phyloP scores from a whole-genome alignment of 2,113 vertebrate species.

The Melanerpes aurifrons region DNA sequence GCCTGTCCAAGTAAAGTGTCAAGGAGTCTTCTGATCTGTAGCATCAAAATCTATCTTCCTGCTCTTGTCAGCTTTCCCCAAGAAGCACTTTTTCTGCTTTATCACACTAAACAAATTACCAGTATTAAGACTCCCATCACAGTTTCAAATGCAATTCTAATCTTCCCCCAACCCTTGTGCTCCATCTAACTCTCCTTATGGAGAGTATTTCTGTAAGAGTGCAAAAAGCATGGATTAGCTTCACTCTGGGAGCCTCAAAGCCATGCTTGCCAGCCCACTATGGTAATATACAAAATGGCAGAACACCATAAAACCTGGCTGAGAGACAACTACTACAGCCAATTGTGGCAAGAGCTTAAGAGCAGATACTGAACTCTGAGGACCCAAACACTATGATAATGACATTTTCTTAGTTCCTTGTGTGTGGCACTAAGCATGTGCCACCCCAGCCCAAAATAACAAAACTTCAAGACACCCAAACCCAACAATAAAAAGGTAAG shows the following conservation, averaged over 20 bases:
- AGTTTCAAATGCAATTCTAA: slow-evolving; percentile 6
- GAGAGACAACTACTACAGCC: neutral
- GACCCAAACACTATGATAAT: neutral
- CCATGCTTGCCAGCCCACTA: neutral
- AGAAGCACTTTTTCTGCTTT: neutral
- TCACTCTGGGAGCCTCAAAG: neutral
- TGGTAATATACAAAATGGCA: neutral
- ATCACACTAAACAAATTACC: slow-evolving; percentile 1
- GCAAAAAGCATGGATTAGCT: slow-evolving; percentile 14
- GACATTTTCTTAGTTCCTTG: too few relatives aligned
- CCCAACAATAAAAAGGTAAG: neutral
- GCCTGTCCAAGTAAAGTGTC: neutral
- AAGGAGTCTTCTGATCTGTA: neutral
- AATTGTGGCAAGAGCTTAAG: neutral
- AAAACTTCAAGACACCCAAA: neutral
- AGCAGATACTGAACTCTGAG: neutral
- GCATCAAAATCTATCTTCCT: neutral
- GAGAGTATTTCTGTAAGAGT: slow-evolving; percentile 32
- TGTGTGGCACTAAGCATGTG: too few relatives aligned
- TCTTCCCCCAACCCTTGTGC: neutral
- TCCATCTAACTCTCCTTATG: neutral
- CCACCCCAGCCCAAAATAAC: neutral
- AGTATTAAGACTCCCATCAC: slow-evolving; percentile 11
- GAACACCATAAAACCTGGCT: neutral
- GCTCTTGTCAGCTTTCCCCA: slow-evolving; percentile 25